A percentile compares a stretch with the other conserved stretches of the same genome.
Conservation (phyloP, 2,888 invertebrate species). For the Aromia moschata region DNA sequence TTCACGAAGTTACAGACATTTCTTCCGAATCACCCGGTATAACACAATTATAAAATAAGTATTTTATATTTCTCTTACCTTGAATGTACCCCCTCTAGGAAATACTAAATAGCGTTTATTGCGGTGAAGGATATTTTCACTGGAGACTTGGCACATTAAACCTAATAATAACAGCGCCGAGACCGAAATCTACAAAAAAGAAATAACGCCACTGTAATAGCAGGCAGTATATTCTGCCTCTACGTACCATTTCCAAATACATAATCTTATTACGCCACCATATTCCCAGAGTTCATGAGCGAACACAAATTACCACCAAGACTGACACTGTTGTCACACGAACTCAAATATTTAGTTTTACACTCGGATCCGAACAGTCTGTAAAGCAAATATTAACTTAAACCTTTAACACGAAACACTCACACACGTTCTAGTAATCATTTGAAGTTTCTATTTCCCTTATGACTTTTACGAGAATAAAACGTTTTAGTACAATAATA, state of each 20-base stretch:
- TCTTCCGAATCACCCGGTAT: too few relatives aligned
- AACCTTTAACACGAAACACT: conserved; percentile 2
- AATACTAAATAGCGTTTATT: conserved; percentile 42
- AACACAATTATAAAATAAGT: too few relatives aligned
- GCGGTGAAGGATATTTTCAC: background rate
- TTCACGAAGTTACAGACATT: too few relatives aligned
- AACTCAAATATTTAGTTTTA: conserved; percentile 26
- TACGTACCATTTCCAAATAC: conserved; percentile 7
- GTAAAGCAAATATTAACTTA: conserved; percentile 19
- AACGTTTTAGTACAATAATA: too few relatives aligned
- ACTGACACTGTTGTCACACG: conserved; percentile 9
- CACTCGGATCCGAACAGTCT: conserved; percentile 10
- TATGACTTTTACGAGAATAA: too few relatives aligned
- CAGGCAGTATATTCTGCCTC: background rate
- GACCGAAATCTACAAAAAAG: background rate
- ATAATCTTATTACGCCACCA: background rate
- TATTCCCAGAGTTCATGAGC: background rate
- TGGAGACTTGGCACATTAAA: background rate
- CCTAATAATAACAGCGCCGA: background rate
- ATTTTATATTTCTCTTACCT: too few relatives aligned
- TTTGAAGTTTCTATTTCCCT: too few relatives aligned
- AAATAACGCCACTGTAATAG: background rate
- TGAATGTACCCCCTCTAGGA: conserved; percentile 52
- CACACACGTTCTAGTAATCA: too few relatives aligned
- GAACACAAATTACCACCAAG: conserved; percentile 10